Percentiles rank a stretch among this genome's conserved stretches.
Evolutionary conservation across 2,113 vertebrate species (phyloP).

Genomic region (Balaeniceps rex): DNA sequence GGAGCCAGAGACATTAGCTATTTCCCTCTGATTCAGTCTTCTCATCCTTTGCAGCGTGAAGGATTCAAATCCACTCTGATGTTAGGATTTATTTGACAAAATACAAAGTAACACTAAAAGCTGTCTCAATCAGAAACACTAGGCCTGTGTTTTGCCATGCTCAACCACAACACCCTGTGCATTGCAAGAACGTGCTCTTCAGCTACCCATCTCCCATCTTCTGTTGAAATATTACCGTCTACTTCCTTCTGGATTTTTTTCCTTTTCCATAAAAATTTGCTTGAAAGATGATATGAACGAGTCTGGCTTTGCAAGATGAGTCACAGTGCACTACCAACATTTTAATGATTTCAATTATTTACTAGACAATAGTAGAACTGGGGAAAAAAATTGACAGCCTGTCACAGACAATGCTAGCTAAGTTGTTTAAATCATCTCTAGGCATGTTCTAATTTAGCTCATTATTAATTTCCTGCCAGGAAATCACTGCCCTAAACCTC

Average conservation of each 20-base stretch:
- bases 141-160: not conserved
- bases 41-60: not conserved
- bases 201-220: not conserved
- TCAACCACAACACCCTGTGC: not conserved
- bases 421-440: constrained; percentile 65
- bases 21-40: not conserved
- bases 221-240: not conserved
- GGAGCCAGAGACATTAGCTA: not conserved
- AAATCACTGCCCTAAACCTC: constrained; percentile 57
- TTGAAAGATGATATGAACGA: not conserved
- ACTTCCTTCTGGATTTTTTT: not conserved
- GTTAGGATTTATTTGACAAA: not conserved
- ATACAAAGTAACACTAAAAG: not conserved
- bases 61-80: not conserved
- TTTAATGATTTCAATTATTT: constrained; percentile 55
- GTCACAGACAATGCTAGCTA: constrained; percentile 32
- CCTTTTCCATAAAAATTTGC: not conserved
- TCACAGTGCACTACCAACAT: not conserved
- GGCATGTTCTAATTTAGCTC: constrained; percentile 62
- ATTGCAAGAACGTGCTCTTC: not conserved
- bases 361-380: not conserved
- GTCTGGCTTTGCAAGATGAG: not conserved
- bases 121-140: not conserved
- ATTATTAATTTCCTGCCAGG: constrained; percentile 69
- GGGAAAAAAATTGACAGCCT: constrained; percentile 21